Evolutionary conservation across 1,140 invertebrate species (phyloP), one percentile per base, ranked within the genome.

Genomic region (Mylabris phalerata): DNA sequence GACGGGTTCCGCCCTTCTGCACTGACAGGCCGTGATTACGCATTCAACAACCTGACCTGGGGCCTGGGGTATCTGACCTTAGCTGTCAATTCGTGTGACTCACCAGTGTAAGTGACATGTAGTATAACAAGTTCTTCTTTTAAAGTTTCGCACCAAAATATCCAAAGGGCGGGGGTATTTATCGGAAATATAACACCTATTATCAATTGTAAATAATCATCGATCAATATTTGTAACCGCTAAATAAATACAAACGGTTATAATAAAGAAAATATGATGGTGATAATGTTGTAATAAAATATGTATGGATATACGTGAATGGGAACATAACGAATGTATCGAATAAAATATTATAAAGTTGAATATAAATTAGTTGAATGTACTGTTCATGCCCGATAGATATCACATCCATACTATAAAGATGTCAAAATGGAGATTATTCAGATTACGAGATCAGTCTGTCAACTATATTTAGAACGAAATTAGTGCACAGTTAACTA

Each of bases 11-110:
- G 62, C 61, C 65, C 62, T 66, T 63, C 57, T 67, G 64, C 55
- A 57, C 65, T 71, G 70, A 71, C 70, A 71, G 67, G 59, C 62
- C 60, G 65, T 71, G 67, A 71, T 71, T 71, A 71, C 64, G 64
- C 60, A 70, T 70, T 69, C 66, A 68, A 65, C 64, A 68, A 66
- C 64, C 62, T 67, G 70, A 70, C 70, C 69, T 50, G 45, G 55
- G 64, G 58, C 56, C 59, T 32, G 59, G 60, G 57, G 58, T 60
- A 61, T 50, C 64, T 67, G 65, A 66, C 67, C 67, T 56, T 50
- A 38, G 54, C 48, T 50, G 55, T 39, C 55, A 55, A 50, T 59
- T 63, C 61, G 59, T 68, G 61, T 61, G 65, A 64, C 55, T 64
- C 57, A 63, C 50, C 57, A 49, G 52, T 67, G 68, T 56, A 68